phyloP scores from a whole-genome alignment of 2,797 vertebrate genomes.

The Sebastes matsubarae region DNA sequence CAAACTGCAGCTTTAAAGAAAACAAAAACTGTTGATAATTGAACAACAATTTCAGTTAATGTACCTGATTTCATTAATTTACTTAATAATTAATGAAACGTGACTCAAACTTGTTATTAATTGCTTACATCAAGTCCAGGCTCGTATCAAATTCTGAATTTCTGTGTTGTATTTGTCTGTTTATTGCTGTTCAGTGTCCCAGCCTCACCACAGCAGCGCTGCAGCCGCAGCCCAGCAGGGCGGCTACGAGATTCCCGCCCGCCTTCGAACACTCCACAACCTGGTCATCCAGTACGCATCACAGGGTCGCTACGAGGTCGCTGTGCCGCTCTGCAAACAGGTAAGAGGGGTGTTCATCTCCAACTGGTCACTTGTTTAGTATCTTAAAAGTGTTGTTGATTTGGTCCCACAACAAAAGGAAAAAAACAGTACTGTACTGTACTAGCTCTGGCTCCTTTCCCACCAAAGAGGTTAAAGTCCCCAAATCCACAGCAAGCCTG shows the following conservation, averaged over 20 bases:
- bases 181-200: slow-evolving; percentile 69
- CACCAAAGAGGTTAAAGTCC: not conserved
- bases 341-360: slow-evolving; percentile 4
- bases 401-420: not conserved
- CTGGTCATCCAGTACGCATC: slow-evolving; percentile 92
- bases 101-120: not conserved
- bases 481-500: not conserved
- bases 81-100: not conserved
- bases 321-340: slow-evolving; percentile 90
- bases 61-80: not conserved
- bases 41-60: not conserved
- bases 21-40: not conserved
- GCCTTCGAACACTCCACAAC: slow-evolving; percentile 90
- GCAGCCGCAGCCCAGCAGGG: slow-evolving; percentile 86
- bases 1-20: not conserved
- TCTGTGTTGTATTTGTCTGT: not conserved
- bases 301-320: slow-evolving; percentile 91
- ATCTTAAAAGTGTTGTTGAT: not conserved
- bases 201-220: slow-evolving; percentile 74
- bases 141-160: too few relatives aligned
- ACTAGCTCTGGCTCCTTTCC: not conserved
- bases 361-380: not conserved
- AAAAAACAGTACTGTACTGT: not conserved
- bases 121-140: not conserved
- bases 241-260: slow-evolving; percentile 90